Percentiles rank a stretch among this genome's conserved stretches.
Conservation (phyloP, 2,888 invertebrate species). For the Aleiodes testaceus region DNA sequence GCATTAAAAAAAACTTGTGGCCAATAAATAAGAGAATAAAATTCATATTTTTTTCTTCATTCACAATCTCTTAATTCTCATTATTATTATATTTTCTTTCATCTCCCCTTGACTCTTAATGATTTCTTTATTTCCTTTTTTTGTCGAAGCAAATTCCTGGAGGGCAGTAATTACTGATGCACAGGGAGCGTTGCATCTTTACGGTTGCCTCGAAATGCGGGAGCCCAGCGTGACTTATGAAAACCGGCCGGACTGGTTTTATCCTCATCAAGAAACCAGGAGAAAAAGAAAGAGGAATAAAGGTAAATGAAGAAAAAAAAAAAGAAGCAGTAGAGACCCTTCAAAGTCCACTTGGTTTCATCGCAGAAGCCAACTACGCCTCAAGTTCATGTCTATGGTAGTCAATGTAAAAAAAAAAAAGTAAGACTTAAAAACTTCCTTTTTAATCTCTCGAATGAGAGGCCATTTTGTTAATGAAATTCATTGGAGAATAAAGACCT, state of each 20-base stretch:
- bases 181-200: slow-evolving; percentile 19
- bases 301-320: neutral
- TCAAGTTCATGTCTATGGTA: slow-evolving; percentile 11
- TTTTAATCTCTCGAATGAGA: neutral
- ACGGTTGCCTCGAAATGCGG: slow-evolving; percentile 23
- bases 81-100: slow-evolving; percentile 13
- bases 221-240: slow-evolving; percentile 48
- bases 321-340: slow-evolving; percentile 6
- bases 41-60: neutral
- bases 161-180: slow-evolving; percentile 39
- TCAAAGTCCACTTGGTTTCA: slow-evolving; percentile 28
- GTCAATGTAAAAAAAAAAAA: slow-evolving; percentile 21
- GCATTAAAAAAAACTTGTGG: neutral
- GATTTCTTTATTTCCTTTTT: slow-evolving; percentile 31
- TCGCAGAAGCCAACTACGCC: slow-evolving; percentile 19
- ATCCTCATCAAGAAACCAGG: slow-evolving; percentile 38
- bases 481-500: too few species aligned
- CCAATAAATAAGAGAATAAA: slow-evolving; percentile 26
- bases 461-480: too few species aligned
- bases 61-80: slow-evolving; percentile 9
- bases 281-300: slow-evolving; percentile 9
- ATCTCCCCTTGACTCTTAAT: neutral
- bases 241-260: slow-evolving; percentile 51
- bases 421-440: neutral
- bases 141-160: slow-evolving; percentile 32